phyloP scores from a whole-genome alignment of 2,888 invertebrate genomes.

The Andrena minutula region DNA sequence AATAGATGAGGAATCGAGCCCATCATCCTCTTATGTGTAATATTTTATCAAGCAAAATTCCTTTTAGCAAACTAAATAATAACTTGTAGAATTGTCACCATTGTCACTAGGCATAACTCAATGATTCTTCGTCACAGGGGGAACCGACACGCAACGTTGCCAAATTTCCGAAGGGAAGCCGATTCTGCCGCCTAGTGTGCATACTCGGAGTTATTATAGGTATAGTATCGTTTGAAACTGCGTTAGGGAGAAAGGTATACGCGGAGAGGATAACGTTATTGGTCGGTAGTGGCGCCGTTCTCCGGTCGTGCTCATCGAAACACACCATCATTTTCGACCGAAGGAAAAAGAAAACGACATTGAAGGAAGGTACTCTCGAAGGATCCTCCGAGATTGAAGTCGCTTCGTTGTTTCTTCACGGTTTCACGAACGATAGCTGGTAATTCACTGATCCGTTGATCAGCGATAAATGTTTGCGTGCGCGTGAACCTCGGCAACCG shows the following conservation, averaged over 20 bases:
- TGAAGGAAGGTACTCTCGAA: constrained; percentile 56
- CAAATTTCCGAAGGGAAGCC: too few species aligned
- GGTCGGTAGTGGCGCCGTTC: constrained; percentile 33
- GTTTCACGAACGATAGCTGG: constrained; percentile 50
- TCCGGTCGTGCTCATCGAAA: constrained; percentile 41
- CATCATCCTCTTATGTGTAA: too few species aligned
- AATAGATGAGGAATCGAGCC: too few species aligned
- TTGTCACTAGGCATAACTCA: too few species aligned
- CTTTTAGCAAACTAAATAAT: too few species aligned
- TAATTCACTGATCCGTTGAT: constrained; percentile 54
- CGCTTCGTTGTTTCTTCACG: constrained; percentile 37
- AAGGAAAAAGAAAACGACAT: constrained; percentile 65
- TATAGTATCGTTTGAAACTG: background rate
- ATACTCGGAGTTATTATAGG: too few species aligned
- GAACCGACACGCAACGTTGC: too few species aligned
- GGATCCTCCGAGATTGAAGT: constrained; percentile 56
- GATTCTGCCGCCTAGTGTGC: too few species aligned
- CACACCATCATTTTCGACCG: constrained; percentile 54
- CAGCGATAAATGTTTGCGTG: constrained; percentile 43
- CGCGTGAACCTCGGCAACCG: constrained; percentile 43
- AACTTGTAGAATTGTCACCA: too few species aligned
- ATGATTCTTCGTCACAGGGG: too few species aligned
- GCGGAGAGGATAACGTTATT: constrained; percentile 19
- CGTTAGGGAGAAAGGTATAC: background rate
- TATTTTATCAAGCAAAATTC: too few species aligned